Percentiles rank a stretch among this genome's conserved stretches.
These are phyloP conservation scores for Pimephales promelas DNA, from an alignment of 2,113 vertebrate species.

Conservation along the genomic window DNA sequence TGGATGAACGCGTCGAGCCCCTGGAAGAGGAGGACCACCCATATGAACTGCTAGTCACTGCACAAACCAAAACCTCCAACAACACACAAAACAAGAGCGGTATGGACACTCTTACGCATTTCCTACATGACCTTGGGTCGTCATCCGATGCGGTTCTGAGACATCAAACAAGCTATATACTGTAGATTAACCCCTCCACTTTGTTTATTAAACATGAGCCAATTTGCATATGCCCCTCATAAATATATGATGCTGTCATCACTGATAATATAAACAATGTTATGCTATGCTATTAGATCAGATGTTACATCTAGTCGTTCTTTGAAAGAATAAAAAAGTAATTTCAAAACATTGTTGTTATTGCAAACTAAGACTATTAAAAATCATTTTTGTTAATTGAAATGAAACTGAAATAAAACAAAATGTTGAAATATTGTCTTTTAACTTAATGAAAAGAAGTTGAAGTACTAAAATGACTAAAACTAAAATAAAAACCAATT, in stretches of 20 bases:
- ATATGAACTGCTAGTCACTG: constrained; percentile 88
- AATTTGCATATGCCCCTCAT: neutral
- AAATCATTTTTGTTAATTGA: too few species aligned
- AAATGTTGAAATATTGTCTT: too few species aligned
- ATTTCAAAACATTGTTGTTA: too few species aligned
- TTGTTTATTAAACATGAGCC: neutral
- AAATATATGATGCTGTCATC: neutral
- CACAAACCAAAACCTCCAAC: constrained; percentile 85
- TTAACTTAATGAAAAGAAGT: too few species aligned
- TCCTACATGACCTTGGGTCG: too few species aligned
- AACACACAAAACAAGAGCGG: constrained; percentile 58
- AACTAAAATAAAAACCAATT: too few species aligned
- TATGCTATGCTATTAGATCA: neutral
- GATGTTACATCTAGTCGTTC: neutral
- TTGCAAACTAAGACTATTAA: too few species aligned
- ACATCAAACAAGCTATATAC: neutral
- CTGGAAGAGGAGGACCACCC: constrained; percentile 89
- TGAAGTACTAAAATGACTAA: too few species aligned
- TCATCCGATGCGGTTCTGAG: neutral
- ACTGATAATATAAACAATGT: neutral
- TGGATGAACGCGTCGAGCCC: constrained; percentile 76
- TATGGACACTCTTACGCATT: neutral
- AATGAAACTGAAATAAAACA: neutral
- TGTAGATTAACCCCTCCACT: neutral
- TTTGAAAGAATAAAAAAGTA: neutral